phyloP scores from a whole-genome alignment of 2,888 invertebrate genomes.

The Ornithoptera priamus region DNA sequence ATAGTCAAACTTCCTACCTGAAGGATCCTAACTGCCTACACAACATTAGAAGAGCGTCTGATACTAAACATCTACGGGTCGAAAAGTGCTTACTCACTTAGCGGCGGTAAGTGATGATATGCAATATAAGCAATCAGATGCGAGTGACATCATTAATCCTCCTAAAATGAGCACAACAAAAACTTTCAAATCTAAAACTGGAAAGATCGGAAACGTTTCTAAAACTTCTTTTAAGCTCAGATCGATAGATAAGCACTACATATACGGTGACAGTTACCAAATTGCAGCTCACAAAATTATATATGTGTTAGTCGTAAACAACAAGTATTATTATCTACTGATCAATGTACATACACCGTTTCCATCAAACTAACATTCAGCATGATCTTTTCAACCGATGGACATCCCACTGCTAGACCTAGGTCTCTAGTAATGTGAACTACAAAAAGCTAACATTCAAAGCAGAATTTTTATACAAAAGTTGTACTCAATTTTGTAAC shows the following conservation, averaged over 20 bases:
- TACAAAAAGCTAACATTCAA: too few relatives aligned
- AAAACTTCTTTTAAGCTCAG: background rate
- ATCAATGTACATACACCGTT: too few relatives aligned
- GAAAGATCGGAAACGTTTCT: background rate
- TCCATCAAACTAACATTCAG: too few relatives aligned
- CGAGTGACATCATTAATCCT: background rate
- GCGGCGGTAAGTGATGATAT: slow-evolving; percentile 2
- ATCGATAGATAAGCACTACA: background rate
- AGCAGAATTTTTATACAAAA: too few relatives aligned
- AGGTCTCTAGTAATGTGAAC: too few relatives aligned
- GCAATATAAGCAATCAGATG: slow-evolving; percentile 2
- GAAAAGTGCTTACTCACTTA: background rate
- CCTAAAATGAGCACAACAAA: background rate
- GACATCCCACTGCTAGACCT: too few relatives aligned
- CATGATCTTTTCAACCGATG: too few relatives aligned
- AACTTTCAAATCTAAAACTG: background rate
- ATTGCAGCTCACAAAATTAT: too few relatives aligned
- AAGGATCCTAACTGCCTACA: slow-evolving; percentile 21
- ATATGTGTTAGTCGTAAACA: too few relatives aligned
- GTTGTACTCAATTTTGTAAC: too few relatives aligned
- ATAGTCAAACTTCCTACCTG: slow-evolving; percentile 37
- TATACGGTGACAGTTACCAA: too few relatives aligned
- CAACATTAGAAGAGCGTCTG: slow-evolving; percentile 3
- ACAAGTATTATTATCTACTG: too few relatives aligned
- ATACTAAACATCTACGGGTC: background rate